phyloP scores from a whole-genome alignment of 30 jellyfish, hydroid and myxozoan genomes.

The Turritopsis rubra region DNA sequence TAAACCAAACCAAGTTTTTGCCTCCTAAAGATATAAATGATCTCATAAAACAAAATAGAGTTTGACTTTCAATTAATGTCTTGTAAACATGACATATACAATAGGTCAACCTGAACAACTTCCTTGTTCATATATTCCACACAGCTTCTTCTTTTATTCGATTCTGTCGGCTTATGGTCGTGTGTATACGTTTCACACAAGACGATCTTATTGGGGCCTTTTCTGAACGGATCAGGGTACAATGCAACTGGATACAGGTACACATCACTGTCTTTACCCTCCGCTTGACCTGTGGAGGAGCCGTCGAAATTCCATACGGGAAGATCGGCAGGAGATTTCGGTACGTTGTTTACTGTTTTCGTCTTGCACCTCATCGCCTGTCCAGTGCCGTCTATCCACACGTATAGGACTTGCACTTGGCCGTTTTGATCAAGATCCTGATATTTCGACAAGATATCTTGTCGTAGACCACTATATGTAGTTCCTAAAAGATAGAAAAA shows the following conservation, averaged over 20 bases:
- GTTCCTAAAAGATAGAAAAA: not conserved
- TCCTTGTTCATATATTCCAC: constrained; percentile 38
- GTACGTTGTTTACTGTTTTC: constrained; percentile 52
- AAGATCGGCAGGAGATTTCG: constrained; percentile 34
- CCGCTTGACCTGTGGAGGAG: constrained; percentile 81
- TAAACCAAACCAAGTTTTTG: constrained; percentile 81
- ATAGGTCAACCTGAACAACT: not conserved
- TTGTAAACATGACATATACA: not conserved
- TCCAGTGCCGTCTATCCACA: constrained; percentile 83
- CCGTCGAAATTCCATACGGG: constrained; percentile 95
- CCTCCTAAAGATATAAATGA: constrained; percentile 28
- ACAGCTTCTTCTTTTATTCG: constrained; percentile 70
- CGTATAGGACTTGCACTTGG: constrained; percentile 58
- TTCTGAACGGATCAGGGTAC: constrained; percentile 73
- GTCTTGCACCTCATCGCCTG: constrained; percentile 69
- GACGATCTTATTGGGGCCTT: constrained; percentile 58
- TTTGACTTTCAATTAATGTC: not conserved
- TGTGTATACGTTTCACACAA: constrained; percentile 70
- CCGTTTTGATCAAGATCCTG: constrained; percentile 67
- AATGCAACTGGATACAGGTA: constrained; percentile 81
- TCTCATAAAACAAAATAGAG: not conserved
- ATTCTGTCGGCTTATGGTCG: constrained; percentile 81
- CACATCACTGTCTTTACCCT: constrained; percentile 69
- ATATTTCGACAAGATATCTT: constrained; percentile 49
- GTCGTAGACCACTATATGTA: constrained; percentile 57